Evolutionary conservation across 2,113 vertebrate genomes (phyloP).

Genomic region (Pongo abelii): DNA sequence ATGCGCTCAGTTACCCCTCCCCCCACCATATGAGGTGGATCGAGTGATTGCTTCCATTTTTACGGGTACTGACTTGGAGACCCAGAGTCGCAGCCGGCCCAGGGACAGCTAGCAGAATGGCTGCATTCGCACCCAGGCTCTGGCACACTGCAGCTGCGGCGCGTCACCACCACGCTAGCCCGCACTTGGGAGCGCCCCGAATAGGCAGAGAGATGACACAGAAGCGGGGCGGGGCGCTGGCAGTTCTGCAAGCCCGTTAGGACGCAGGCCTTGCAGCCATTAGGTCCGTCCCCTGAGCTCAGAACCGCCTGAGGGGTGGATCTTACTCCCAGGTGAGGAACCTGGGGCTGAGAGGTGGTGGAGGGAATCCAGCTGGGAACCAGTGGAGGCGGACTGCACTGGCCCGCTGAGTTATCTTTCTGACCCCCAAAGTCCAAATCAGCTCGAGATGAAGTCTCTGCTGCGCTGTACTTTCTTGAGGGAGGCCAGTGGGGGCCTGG

Average conservation of each 20-base stretch:
- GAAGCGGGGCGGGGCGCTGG: not conserved
- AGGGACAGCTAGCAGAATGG: not conserved
- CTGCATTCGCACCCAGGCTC: not conserved
- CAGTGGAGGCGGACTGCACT: no score
- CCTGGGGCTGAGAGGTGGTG: not conserved
- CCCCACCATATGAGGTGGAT: not conserved
- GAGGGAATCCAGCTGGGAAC: not conserved
- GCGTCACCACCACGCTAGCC: no score
- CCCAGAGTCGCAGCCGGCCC: not conserved
- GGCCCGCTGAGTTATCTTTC: not conserved
- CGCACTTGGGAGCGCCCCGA: not conserved
- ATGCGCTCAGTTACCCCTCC: not conserved
- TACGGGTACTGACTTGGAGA: not conserved
- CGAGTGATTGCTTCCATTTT: not conserved
- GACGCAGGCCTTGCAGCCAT: not conserved
- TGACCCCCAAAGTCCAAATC: not conserved
- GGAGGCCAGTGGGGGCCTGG: rapidly evolving
- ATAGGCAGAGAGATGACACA: not conserved
- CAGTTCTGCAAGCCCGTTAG: not conserved
- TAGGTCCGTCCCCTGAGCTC: not conserved
- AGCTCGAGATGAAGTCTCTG: not conserved
- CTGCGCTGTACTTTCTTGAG: not conserved
- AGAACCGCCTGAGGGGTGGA: not conserved
- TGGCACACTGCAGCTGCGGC: not conserved
- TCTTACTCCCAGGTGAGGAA: not conserved